phyloP scores from a whole-genome alignment of 64 coral and sea anemone species.

The Orbicella faveolata region DNA sequence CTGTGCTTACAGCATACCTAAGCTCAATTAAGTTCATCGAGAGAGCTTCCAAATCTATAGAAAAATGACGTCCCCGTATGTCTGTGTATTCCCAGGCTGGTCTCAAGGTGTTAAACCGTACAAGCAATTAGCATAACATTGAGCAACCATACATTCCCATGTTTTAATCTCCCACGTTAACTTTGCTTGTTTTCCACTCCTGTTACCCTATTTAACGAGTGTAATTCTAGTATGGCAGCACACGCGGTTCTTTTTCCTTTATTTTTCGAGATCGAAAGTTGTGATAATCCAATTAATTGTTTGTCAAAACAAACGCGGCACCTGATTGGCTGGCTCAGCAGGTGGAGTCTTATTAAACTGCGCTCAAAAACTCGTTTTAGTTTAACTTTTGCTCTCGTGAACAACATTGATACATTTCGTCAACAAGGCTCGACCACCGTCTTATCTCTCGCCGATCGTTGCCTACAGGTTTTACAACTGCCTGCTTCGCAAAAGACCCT shows the following conservation, averaged over 20 bases:
- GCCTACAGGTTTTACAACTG: not conserved
- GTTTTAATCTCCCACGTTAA: constrained; percentile 37
- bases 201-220: constrained; percentile 61
- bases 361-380: constrained; percentile 81
- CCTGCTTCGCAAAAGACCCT: not conserved
- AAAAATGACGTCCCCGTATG: not conserved
- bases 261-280: constrained; percentile 87
- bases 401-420: constrained; percentile 46
- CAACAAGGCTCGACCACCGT: constrained; percentile 1
- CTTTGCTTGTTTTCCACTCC: constrained; percentile 16
- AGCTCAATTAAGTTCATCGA: not conserved
- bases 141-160: not conserved
- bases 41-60: not conserved
- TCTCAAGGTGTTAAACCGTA: constrained; percentile 18
- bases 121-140: constrained; percentile 33
- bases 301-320: constrained; percentile 88
- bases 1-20: not conserved
- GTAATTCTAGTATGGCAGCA: constrained; percentile 55
- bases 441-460: not conserved
- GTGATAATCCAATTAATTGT: constrained; percentile 98
- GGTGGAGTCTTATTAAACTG: constrained; percentile 96
- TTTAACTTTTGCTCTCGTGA: constrained; percentile 40
- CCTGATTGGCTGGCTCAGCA: constrained; percentile 86
- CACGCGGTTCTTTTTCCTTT: constrained; percentile 85
- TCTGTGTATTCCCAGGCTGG: not conserved